Evolutionary conservation across 2,888 invertebrate species (phyloP).

Genomic region (Merodon equestris): DNA sequence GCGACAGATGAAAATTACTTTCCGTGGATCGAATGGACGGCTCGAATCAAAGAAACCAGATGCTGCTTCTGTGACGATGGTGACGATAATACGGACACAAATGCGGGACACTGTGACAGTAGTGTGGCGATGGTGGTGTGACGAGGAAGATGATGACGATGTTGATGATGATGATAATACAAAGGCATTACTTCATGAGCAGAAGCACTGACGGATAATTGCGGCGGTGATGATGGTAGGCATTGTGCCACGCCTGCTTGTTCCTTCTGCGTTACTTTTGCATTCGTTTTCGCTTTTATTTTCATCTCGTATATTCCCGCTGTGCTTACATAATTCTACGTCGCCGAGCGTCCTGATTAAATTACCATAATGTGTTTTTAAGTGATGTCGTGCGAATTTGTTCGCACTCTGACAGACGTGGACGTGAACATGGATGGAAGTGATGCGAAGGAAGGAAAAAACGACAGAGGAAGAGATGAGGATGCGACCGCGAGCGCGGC

Average conservation of each 20-base stretch:
- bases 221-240: constrained; percentile 30
- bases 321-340: constrained; percentile 30
- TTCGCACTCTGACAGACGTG: constrained; percentile 49
- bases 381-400: constrained; percentile 63
- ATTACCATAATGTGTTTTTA: constrained; percentile 65
- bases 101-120: constrained; percentile 5
- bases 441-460: too few species aligned
- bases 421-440: too few species aligned
- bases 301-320: not conserved
- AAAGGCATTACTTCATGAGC: not conserved
- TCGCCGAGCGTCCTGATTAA: constrained; percentile 57
- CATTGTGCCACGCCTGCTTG: constrained; percentile 23
- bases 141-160: constrained; percentile 15
- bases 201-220: constrained; percentile 32
- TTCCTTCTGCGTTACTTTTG: not conserved
- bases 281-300: constrained; percentile 26
- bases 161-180: constrained; percentile 5
- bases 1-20: constrained; percentile 37
- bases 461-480: too few species aligned
- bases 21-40: constrained; percentile 10
- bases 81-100: constrained; percentile 15
- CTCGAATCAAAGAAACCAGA: constrained; percentile 29
- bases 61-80: constrained; percentile 17
- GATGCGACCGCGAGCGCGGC: too few species aligned
- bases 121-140: constrained; percentile 4